Evolutionary conservation across 64 coral and sea anemone genomes (phyloP).

Genomic region (Acropora tenuis): DNA sequence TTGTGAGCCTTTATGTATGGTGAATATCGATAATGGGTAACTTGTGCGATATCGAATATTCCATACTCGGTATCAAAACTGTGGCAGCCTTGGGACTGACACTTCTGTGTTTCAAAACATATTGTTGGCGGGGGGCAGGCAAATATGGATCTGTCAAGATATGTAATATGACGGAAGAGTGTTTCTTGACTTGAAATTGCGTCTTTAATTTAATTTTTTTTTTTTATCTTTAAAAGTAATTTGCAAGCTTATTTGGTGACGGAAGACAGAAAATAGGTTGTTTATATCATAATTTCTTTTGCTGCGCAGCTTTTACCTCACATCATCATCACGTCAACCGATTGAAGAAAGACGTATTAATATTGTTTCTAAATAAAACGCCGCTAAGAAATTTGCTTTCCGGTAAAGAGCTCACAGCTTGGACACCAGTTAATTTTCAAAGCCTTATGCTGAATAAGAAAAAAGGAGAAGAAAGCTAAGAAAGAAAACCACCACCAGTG

Average conservation of each 20-base stretch:
- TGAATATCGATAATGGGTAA: too few relatives aligned
- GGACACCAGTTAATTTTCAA: neutral
- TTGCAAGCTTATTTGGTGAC: neutral
- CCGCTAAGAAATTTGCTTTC: slow-evolving; percentile 2
- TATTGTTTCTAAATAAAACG: slow-evolving; percentile 18
- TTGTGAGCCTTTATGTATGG: too few relatives aligned
- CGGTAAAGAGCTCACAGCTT: neutral
- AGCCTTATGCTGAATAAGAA: neutral
- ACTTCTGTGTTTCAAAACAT: neutral
- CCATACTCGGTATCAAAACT: too few relatives aligned
- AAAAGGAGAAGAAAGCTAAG: too few relatives aligned
- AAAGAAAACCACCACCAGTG: neutral
- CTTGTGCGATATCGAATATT: too few relatives aligned
- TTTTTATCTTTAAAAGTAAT: slow-evolving; percentile 21
- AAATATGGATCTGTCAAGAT: neutral
- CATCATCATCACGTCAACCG: neutral
- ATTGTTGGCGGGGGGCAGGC: neutral
- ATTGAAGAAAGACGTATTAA: neutral
- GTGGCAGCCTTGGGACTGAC: too few relatives aligned
- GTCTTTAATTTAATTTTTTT: slow-evolving; percentile 5
- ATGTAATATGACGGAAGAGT: neutral
- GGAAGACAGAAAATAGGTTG: neutral
- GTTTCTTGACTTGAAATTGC: slow-evolving; percentile 21
- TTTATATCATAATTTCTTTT: slow-evolving; percentile 4
- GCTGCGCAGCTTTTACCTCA: neutral